Evolutionary conservation across 1,140 invertebrate genomes (phyloP).

Genomic region (Limonius californicus): DNA sequence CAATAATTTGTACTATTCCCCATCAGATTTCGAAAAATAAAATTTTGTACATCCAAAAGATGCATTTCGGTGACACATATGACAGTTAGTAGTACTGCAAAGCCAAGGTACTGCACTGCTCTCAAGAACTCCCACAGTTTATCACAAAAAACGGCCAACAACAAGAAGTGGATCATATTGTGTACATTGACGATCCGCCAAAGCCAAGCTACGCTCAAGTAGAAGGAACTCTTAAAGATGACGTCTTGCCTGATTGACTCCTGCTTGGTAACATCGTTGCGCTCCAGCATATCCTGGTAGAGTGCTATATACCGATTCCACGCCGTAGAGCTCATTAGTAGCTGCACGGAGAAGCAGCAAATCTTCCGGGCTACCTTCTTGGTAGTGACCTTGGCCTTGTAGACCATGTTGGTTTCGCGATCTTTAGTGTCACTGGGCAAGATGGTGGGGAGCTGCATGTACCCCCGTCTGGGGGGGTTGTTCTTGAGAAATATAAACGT

Average conservation of each 20-base stretch:
- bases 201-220: conserved; percentile 67
- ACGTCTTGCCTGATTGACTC: conserved; percentile 54
- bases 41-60: conserved; percentile 52
- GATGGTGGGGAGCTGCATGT: conserved; percentile 54
- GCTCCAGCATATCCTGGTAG: conserved; percentile 71
- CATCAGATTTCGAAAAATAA: conserved; percentile 46
- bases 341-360: conserved; percentile 62
- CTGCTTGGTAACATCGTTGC: conserved; percentile 39
- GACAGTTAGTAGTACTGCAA: conserved; percentile 53
- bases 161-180: conserved; percentile 68
- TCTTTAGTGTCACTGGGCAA: conserved; percentile 51
- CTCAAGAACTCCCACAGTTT: conserved; percentile 70
- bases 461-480: conserved; percentile 65
- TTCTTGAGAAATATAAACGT: conserved; percentile 62
- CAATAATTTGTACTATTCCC: not conserved
- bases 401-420: conserved; percentile 49
- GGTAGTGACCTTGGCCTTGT: conserved; percentile 61
- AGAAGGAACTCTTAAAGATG: conserved; percentile 60
- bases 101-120: conserved; percentile 60
- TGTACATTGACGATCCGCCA: conserved; percentile 81
- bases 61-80: conserved; percentile 60
- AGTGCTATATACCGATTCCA: conserved; percentile 79
- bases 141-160: conserved; percentile 77
- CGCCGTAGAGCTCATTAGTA: conserved; percentile 65
- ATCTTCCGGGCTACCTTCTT: conserved; percentile 62